These are phyloP conservation scores for Malacoctenus gilli DNA, from an alignment of 2,797 vertebrate species.

Conservation along the genomic window DNA sequence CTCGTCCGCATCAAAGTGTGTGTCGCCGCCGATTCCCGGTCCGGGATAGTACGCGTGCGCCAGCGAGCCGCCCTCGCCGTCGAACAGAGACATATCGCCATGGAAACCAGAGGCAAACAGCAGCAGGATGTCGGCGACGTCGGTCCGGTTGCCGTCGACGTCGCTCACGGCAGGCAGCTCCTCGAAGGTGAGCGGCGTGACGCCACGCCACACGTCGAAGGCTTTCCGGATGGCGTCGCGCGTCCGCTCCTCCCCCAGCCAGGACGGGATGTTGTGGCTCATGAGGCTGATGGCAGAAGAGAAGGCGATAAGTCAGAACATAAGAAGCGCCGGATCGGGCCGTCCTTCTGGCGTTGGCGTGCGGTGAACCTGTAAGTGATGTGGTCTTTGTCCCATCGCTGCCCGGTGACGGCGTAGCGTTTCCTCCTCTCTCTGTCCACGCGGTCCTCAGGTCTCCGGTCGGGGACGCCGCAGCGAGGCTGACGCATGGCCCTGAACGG, in stretches of 20 bases:
- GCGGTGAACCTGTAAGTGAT: constrained; percentile 80
- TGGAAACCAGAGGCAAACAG: constrained; percentile 96
- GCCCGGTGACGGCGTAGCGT: constrained; percentile 84
- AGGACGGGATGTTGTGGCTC: constrained; percentile 84
- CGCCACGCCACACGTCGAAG: constrained; percentile 88
- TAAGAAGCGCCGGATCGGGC: no score
- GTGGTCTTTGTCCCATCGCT: constrained; percentile 77
- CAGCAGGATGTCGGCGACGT: constrained; percentile 89
- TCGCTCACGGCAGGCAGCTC: constrained; percentile 85
- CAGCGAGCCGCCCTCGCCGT: constrained; percentile 93
- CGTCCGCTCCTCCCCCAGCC: constrained; percentile 84
- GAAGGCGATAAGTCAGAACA: neutral
- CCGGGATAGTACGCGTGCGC: constrained; percentile 98
- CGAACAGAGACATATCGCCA: constrained; percentile 95
- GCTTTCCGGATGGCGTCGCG: constrained; percentile 84
- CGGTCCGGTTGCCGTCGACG: constrained; percentile 77
- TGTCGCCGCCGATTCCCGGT: constrained; percentile 94
- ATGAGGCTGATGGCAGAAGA: constrained; percentile 81
- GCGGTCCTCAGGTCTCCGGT: constrained; percentile 79
- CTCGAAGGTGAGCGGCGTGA: constrained; percentile 87
- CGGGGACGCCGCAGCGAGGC: constrained; percentile 92
- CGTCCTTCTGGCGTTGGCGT: neutral
- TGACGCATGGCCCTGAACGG: constrained; percentile 89
- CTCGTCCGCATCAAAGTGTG: constrained; percentile 94
- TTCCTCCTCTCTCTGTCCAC: constrained; percentile 83